These are phyloP conservation scores for Leucopternis melanops DNA, from an alignment of 2,113 vertebrate genomes.

Conservation along the genomic window DNA sequence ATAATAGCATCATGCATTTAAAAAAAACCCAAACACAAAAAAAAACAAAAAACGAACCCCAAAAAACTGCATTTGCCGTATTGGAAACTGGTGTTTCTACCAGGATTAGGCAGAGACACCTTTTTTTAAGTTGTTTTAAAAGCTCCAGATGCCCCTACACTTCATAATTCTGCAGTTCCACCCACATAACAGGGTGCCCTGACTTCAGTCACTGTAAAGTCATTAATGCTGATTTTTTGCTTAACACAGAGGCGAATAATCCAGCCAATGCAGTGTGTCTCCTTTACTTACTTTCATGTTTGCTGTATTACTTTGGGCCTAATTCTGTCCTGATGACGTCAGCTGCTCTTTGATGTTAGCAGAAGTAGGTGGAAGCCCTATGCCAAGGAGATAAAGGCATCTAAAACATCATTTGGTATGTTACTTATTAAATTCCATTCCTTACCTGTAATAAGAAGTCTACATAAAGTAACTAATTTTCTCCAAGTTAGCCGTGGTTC, in stretches of 20 bases:
- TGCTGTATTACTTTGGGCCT: background rate
- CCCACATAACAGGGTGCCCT: background rate
- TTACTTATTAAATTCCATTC: background rate
- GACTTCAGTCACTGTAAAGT: background rate
- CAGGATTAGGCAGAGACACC: background rate
- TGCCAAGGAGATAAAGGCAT: background rate
- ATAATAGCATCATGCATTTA: background rate
- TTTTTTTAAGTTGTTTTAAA: background rate
- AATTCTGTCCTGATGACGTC: background rate
- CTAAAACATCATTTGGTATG: background rate
- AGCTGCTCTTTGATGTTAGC: background rate
- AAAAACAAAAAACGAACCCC: too few relatives aligned
- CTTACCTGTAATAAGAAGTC: background rate
- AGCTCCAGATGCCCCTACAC: background rate
- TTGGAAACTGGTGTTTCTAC: background rate
- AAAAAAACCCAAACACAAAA: too few relatives aligned
- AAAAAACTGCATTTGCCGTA: background rate
- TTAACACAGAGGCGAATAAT: background rate
- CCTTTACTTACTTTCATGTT: background rate
- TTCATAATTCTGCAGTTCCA: background rate
- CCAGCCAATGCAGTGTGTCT: background rate
- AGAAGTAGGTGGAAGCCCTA: background rate
- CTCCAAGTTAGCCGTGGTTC: fast-evolving
- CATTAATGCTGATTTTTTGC: background rate
- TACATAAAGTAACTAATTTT: background rate